Evolutionary conservation across 2,113 vertebrate species (phyloP).

Genomic region (Ahaetulla prasina): DNA sequence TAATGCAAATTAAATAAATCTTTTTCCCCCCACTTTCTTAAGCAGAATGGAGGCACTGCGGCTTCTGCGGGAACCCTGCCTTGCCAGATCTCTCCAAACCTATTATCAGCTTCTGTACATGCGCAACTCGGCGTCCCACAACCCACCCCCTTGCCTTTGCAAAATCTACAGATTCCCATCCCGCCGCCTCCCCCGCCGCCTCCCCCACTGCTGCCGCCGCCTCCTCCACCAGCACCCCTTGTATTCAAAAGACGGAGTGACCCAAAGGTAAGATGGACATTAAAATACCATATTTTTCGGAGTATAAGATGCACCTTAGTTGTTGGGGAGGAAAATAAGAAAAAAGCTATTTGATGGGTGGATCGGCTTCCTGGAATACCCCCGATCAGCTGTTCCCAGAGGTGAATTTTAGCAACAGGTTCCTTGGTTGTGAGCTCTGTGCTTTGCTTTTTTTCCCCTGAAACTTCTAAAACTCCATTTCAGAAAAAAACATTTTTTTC

Average conservation of each 20-base stretch:
- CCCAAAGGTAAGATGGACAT: constrained; percentile 23
- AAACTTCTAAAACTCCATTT: too few relatives aligned
- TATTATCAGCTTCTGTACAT: neutral
- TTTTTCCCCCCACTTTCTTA: neutral
- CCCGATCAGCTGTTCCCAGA: too few relatives aligned
- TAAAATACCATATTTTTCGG: too few relatives aligned
- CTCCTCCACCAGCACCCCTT: constrained; percentile 46
- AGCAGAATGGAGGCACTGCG: constrained; percentile 29
- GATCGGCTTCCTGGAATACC: too few relatives aligned
- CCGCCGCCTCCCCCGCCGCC: constrained; percentile 36
- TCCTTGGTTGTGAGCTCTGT: too few relatives aligned
- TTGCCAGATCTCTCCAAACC: constrained; percentile 50
- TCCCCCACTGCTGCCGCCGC: constrained; percentile 44
- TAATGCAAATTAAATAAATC: neutral
- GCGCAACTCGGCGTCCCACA: neutral
- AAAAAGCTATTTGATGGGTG: too few relatives aligned
- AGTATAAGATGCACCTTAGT: too few relatives aligned
- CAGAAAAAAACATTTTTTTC: too few relatives aligned
- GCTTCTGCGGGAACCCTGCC: constrained; percentile 35
- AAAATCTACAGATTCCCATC: neutral
- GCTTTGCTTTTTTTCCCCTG: too few relatives aligned
- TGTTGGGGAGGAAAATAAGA: too few relatives aligned
- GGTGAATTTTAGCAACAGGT: too few relatives aligned
- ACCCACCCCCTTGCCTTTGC: rapidly evolving
- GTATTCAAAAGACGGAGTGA: constrained; percentile 41